Conservation (phyloP, 2,888 invertebrate species). For the Eretmocerus hayati region DNA sequence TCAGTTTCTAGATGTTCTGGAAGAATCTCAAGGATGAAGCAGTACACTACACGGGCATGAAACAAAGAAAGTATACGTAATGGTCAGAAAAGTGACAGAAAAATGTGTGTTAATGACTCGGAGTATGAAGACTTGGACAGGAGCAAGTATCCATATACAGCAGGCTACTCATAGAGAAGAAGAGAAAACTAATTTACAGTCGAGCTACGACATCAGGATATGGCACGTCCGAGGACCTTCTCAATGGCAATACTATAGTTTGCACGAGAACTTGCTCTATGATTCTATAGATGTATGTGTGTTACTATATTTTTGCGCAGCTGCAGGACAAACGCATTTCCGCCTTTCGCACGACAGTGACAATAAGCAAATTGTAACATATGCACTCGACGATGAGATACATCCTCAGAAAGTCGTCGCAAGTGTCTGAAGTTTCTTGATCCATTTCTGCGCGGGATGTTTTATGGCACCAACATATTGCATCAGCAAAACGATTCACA, state of each 20-base stretch:
- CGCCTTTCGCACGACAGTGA: slow-evolving; percentile 14
- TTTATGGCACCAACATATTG: slow-evolving; percentile 5
- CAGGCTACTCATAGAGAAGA: not conserved
- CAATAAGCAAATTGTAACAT: slow-evolving; percentile 13
- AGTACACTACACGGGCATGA: no score
- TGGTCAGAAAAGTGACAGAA: slow-evolving; percentile 2
- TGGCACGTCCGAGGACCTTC: slow-evolving; percentile 10
- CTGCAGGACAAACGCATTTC: slow-evolving; percentile 10
- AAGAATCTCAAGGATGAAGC: no score
- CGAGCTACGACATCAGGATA: slow-evolving; percentile 4
- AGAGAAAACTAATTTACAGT: slow-evolving; percentile 17
- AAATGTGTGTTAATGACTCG: slow-evolving; percentile 12
- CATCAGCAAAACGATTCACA: slow-evolving; percentile 15
- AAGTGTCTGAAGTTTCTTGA: slow-evolving; percentile 8
- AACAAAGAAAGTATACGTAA: not conserved
- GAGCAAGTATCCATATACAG: not conserved
- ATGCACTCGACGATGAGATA: not conserved
- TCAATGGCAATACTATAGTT: slow-evolving; percentile 14
- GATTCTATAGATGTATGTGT: no score
- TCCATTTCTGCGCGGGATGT: slow-evolving; percentile 7
- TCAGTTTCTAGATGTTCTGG: no score
- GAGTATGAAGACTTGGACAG: not conserved
- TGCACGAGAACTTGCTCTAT: slow-evolving; percentile 1
- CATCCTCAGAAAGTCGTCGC: slow-evolving; percentile 17
- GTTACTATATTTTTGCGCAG: not conserved